Conservation (phyloP, 53 echinoderm and acorn worm genomes). For the Luidia sarsii region DNA sequence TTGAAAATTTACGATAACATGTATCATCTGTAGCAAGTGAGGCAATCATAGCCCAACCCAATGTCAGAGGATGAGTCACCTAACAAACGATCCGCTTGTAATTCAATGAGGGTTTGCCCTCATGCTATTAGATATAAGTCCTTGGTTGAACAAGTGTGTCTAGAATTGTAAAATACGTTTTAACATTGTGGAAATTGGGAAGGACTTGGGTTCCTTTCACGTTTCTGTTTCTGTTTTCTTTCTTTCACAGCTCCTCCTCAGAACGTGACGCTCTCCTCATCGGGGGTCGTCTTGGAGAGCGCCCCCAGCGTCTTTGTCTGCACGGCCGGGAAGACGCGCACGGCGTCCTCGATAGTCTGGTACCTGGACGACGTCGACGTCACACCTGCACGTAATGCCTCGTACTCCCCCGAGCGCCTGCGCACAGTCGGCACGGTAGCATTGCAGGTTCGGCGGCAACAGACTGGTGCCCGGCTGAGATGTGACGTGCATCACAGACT, state of each 20-base stretch:
- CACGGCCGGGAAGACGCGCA: neutral
- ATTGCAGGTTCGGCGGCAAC: neutral
- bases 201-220: no score
- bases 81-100: no score
- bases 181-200: no score
- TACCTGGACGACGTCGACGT: constrained; percentile 3
- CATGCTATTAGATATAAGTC: no score
- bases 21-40: no score
- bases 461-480: constrained; percentile 10
- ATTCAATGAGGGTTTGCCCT: no score
- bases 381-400: neutral
- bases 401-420: neutral
- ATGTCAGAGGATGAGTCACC: no score
- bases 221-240: no score
- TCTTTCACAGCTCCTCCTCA: constrained; percentile 11
- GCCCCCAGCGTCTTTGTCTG: neutral
- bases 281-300: neutral
- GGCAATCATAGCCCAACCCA: no score
- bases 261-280: neutral
- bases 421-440: neutral
- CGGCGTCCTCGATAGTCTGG: constrained; percentile 9
- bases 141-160: no score
- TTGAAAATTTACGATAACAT: no score
- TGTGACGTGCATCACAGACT: constrained; percentile 2
- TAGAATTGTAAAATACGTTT: no score